phyloP scores from a whole-genome alignment of 2,797 vertebrate species.

The Australoheros facetus region DNA sequence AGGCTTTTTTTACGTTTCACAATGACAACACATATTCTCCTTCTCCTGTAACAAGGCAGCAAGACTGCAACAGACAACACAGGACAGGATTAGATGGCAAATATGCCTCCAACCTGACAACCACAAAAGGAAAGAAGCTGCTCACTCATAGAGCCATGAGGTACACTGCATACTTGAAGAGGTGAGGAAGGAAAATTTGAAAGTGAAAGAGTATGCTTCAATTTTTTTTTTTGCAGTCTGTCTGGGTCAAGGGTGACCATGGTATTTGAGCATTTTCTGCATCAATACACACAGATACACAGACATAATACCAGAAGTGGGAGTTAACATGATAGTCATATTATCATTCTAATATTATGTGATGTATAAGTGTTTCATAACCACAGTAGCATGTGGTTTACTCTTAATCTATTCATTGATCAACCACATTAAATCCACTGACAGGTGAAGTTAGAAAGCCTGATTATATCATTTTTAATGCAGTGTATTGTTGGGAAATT shows the following conservation, averaged over 20 bases:
- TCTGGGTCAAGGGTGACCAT: slow-evolving; percentile 15
- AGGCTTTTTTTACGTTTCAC: slow-evolving; percentile 52
- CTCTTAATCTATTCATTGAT: background rate
- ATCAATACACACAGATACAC: background rate
- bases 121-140: slow-evolving; percentile 26
- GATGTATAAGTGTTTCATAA: background rate
- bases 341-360: background rate
- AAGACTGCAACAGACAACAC: slow-evolving; percentile 41
- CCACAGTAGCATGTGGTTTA: background rate
- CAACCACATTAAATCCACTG: background rate
- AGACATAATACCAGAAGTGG: background rate
- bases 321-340: background rate
- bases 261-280: background rate
- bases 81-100: slow-evolving; percentile 56
- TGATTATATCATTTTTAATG: background rate
- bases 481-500: background rate
- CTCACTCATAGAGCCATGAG: slow-evolving; percentile 5
- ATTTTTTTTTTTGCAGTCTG: background rate
- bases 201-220: background rate
- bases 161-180: slow-evolving; percentile 1
- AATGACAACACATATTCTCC: slow-evolving; percentile 46
- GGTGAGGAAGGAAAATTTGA: background rate
- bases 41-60: slow-evolving; percentile 57
- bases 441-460: background rate
- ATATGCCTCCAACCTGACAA: slow-evolving; percentile 45